Percentiles rank a stretch among this genome's conserved stretches.
These are phyloP conservation scores for Rhagoletis zephyria DNA, from an alignment of 1,140 invertebrate species.

Conservation along the genomic window DNA sequence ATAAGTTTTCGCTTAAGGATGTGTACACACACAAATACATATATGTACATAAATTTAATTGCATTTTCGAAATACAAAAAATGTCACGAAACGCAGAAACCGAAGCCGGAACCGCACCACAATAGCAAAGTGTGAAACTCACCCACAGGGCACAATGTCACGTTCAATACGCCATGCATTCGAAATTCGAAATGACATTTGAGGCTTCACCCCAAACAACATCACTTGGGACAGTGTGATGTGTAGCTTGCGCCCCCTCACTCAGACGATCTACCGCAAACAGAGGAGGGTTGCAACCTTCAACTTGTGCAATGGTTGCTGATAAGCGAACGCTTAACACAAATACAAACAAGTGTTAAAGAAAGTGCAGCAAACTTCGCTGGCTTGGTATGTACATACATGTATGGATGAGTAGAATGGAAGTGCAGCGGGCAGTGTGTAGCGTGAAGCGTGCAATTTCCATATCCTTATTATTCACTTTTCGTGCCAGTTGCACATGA, in stretches of 20 bases:
- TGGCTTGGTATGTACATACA: no score
- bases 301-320: not conserved
- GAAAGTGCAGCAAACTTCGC: not conserved
- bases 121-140: not conserved
- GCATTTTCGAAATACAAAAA: constrained; percentile 5
- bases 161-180: not conserved
- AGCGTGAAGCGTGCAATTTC: not conserved
- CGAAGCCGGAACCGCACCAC: not conserved
- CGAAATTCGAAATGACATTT: not conserved
- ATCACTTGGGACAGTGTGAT: not conserved
- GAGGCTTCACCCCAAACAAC: not conserved
- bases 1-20: no score
- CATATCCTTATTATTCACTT: not conserved
- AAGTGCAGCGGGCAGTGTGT: no score
- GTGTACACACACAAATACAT: not conserved
- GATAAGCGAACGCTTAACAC: not conserved
- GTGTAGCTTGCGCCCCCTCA: not conserved
- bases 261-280: not conserved
- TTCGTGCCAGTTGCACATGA: not conserved
- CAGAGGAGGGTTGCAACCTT: not conserved
- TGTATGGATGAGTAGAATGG: no score
- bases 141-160: not conserved
- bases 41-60: not conserved
- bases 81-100: not conserved
- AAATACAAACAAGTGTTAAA: not conserved